These are phyloP conservation scores for Blastomussa wellsi DNA, from an alignment of 92 coral and sea anemone genomes.

Conservation along the genomic window DNA sequence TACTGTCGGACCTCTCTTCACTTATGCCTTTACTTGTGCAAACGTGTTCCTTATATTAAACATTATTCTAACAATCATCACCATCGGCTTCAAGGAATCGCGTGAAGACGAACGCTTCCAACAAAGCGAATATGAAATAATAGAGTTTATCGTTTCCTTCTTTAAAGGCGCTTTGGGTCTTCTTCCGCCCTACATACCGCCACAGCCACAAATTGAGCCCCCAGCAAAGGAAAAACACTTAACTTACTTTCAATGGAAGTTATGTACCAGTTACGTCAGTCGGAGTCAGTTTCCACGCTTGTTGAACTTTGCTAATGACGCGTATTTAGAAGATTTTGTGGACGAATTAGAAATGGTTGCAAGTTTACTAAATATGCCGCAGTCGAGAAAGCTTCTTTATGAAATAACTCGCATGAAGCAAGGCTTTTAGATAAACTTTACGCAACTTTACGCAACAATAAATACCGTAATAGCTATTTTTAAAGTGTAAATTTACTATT, in stretches of 20 bases:
- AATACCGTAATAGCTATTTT: too few species aligned
- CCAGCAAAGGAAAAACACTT: conserved; percentile 27
- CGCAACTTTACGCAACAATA: too few species aligned
- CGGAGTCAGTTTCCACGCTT: conserved; percentile 53
- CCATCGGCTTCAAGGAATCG: conserved; percentile 59
- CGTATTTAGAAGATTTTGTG: conserved; percentile 55
- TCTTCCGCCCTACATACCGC: conserved; percentile 70
- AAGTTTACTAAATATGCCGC: conserved; percentile 8
- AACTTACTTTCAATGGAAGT: conserved; percentile 60
- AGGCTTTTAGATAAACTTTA: background rate
- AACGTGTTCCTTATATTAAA: conserved; percentile 63
- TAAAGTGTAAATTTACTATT: too few species aligned
- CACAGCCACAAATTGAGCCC: conserved; percentile 52
- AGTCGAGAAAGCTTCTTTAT: conserved; percentile 22
- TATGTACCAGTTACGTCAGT: conserved; percentile 55
- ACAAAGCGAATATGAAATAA: conserved; percentile 62
- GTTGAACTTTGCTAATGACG: conserved; percentile 38
- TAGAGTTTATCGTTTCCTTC: conserved; percentile 39
- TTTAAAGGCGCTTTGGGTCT: conserved; percentile 55
- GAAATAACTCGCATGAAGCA: conserved; percentile 11
- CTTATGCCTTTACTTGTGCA: conserved; percentile 53
- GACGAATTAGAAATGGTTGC: conserved; percentile 54
- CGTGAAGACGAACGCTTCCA: conserved; percentile 56
- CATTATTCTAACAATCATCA: conserved; percentile 61
- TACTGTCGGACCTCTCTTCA: conserved; percentile 55